A percentile compares a stretch with the other conserved stretches of the same genome.
These are phyloP conservation scores for Sebastolobus alascanus DNA, from an alignment of 2,797 vertebrate genomes.

Conservation along the genomic window DNA sequence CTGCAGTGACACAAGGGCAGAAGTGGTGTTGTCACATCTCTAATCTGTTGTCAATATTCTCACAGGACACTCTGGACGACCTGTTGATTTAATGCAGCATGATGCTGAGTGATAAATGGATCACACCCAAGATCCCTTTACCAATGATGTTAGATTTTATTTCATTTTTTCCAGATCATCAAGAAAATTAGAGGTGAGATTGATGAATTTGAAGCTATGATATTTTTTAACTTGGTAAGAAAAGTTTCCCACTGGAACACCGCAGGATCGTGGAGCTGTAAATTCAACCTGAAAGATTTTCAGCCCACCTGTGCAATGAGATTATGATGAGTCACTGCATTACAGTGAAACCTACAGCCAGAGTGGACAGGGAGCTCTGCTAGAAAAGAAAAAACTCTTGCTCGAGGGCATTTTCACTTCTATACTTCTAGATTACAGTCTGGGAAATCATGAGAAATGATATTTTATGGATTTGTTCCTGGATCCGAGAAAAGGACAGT, in stretches of 20 bases:
- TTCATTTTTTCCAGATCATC: not conserved
- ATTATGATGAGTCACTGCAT: constrained; percentile 52
- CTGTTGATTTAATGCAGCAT: constrained; percentile 32
- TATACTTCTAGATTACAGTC: not conserved
- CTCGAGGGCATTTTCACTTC: not conserved
- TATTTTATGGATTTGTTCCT: constrained; percentile 9
- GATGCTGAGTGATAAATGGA: not conserved
- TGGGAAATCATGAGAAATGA: constrained; percentile 14
- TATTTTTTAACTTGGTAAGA: not conserved
- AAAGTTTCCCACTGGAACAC: constrained; percentile 5
- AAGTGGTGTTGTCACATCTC: constrained; percentile 22
- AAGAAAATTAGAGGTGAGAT: not conserved
- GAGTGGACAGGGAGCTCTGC: constrained; percentile 11
- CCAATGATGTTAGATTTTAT: not conserved
- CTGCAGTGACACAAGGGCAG: constrained; percentile 47
- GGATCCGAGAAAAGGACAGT: not conserved
- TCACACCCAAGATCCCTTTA: not conserved
- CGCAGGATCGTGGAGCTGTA: not conserved
- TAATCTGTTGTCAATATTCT: constrained; percentile 55
- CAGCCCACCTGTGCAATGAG: constrained; percentile 40
- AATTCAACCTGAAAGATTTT: constrained; percentile 15
- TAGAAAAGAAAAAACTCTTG: constrained; percentile 1
- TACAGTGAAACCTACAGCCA: constrained; percentile 12
- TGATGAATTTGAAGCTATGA: not conserved
- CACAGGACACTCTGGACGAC: constrained; percentile 12